A percentile compares a stretch with the other conserved stretches of the same genome.
phyloP scores from a whole-genome alignment of 2,113 vertebrate species.

The Oreochromis tanganicae region DNA sequence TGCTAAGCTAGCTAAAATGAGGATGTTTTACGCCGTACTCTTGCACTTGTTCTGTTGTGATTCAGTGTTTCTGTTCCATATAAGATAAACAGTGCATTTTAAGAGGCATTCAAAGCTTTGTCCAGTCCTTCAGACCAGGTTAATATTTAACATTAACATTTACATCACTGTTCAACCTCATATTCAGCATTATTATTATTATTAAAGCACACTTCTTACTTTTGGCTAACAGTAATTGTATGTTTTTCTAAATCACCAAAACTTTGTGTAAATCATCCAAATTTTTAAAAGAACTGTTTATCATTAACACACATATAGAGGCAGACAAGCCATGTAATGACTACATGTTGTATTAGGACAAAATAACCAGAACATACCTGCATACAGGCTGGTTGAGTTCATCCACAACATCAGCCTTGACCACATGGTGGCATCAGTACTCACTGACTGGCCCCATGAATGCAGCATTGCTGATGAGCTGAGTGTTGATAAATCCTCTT shows the following conservation, averaged over 20 bases:
- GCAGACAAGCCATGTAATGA: neutral
- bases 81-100: neutral
- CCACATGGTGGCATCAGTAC: conserved; percentile 51
- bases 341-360: neutral
- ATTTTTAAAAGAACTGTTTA: neutral
- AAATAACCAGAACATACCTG: neutral
- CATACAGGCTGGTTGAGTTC: neutral
- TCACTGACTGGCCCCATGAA: neutral
- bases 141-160: neutral
- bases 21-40: neutral
- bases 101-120: neutral
- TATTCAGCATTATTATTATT: neutral
- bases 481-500: conserved; percentile 50
- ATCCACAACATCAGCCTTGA: neutral
- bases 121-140: neutral
- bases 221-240: neutral
- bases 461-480: neutral
- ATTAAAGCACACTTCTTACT: neutral
- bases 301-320: neutral
- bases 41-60: neutral
- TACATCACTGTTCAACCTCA: neutral
- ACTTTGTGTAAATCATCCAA: neutral
- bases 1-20: neutral
- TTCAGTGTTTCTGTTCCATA: neutral
- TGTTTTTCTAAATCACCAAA: neutral